Evolutionary conservation across 2,797 vertebrate genomes (phyloP), one percentile per base, ranked within the genome.

Genomic region (Eleutherodactylus coqui): DNA sequence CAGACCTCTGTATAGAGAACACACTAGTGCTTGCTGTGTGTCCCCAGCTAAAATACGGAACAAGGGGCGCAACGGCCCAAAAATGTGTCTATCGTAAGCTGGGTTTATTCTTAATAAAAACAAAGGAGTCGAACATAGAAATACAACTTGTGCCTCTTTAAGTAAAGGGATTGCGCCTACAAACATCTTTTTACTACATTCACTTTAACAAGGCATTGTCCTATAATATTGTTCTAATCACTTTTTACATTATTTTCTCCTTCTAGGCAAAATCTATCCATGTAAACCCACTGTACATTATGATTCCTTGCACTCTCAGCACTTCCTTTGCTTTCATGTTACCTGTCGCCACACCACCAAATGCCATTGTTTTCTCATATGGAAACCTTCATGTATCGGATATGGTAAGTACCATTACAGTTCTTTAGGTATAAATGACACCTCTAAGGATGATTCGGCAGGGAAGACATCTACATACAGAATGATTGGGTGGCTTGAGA

Each of bases 241-340:
- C 32, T 13, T 27, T 88, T 21, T 89, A 27, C 89, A 79, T 10
- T 0, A 58, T 86, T 85, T 64, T 89, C 38, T n/a, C 34, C 29
- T 73, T 78, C 49, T 92, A 99, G 97, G 94, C 97, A 81, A 92
- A 96, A 79, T 95, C 96, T 85, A 93, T 98, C 36, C 93, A 92
- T 88, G 93, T 99, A 86, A 97, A 99, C 83, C 98, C 98, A 0
- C 90, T 99, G 73, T 99, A 98, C 43, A 89, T 98, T 90, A 99
- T 99, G 98, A 92, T 99, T 84, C 97, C 98, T 32, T 95, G 95
- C 76, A 98, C 97, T 3, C 94, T 99, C 87, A 97, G 97, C 21
- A 92, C 97, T 0, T 99, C 98, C 1, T 97, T 99, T 60, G 97
- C 98, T 86, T 99, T 99, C 94, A 99, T 99, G 97, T 90, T 99